These are phyloP conservation scores for Eledona agricola DNA, from an alignment of 2,888 invertebrate genomes.

Conservation along the genomic window DNA sequence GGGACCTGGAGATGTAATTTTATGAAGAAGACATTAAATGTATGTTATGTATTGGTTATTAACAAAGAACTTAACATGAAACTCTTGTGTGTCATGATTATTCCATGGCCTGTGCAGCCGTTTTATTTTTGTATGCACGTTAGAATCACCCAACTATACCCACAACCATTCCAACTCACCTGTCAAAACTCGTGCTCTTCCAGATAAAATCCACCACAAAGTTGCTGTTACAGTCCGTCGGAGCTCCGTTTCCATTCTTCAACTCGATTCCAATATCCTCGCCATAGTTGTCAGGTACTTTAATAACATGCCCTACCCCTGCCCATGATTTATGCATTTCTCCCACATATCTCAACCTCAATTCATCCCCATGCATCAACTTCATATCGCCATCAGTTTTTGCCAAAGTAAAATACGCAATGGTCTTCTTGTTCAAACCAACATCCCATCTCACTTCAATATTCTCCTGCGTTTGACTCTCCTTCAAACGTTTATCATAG, in stretches of 20 bases:
- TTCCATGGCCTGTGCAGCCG: neutral
- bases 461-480: conserved; percentile 97
- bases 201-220: conserved; percentile 99
- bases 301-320: conserved; percentile 98
- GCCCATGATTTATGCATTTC: conserved; percentile 95
- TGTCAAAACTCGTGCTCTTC: conserved; percentile 98
- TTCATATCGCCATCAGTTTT: conserved; percentile 99
- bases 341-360: conserved; percentile 90
- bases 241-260: conserved; percentile 90
- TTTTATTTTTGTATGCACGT: neutral
- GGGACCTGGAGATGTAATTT: no score
- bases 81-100: no score
- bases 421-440: conserved; percentile 96
- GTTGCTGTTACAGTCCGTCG: conserved; percentile 92
- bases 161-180: conserved; percentile 71
- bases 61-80: no score
- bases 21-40: no score
- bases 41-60: no score
- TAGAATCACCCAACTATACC: neutral
- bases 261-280: conserved; percentile 98
- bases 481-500: conserved; percentile 96
- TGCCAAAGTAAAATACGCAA: conserved; percentile 96
- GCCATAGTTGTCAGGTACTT: conserved; percentile 94
- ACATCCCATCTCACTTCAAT: conserved; percentile 99
- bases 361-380: conserved; percentile 98